A percentile compares a stretch with the other conserved stretches of the same genome.
These are phyloP conservation scores for Nematostella vectensis DNA, from an alignment of 92 coral and sea anemone species.

Conservation along the genomic window DNA sequence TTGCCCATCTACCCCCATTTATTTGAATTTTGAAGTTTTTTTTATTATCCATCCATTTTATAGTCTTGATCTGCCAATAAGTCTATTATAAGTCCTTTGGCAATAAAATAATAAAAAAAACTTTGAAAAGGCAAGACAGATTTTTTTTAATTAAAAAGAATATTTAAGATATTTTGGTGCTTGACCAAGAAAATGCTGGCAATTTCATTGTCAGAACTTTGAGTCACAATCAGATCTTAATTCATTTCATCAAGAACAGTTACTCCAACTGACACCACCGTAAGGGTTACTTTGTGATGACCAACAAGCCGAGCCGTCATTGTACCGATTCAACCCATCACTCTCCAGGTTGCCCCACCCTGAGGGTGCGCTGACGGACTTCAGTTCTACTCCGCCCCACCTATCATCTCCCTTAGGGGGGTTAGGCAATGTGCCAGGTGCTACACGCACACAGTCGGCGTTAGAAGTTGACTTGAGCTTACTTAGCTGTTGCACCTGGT, in stretches of 20 bases:
- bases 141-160: too few relatives aligned
- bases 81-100: too few relatives aligned
- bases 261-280: conserved; percentile 29
- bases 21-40: too few relatives aligned
- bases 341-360: conserved; percentile 65
- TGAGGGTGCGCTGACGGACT: conserved; percentile 11
- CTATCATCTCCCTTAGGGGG: conserved; percentile 69
- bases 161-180: too few relatives aligned
- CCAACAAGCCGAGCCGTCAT: conserved; percentile 60
- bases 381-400: conserved; percentile 71
- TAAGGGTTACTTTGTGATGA: conserved; percentile 19
- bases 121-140: too few relatives aligned
- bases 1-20: too few relatives aligned
- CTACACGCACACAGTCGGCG: conserved; percentile 44
- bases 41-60: too few relatives aligned
- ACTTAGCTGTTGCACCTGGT: conserved; percentile 56
- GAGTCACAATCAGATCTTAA: too few relatives aligned
- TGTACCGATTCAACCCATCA: conserved; percentile 37
- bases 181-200: too few relatives aligned
- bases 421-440: conserved; percentile 66
- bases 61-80: too few relatives aligned
- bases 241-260: conserved; percentile 12
- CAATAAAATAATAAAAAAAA: too few relatives aligned
- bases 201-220: too few relatives aligned
- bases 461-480: conserved; percentile 73